Base-by-base conservation (phyloP, 2,888 invertebrate genomes). In the Lasioglossum lativentre region DNA sequence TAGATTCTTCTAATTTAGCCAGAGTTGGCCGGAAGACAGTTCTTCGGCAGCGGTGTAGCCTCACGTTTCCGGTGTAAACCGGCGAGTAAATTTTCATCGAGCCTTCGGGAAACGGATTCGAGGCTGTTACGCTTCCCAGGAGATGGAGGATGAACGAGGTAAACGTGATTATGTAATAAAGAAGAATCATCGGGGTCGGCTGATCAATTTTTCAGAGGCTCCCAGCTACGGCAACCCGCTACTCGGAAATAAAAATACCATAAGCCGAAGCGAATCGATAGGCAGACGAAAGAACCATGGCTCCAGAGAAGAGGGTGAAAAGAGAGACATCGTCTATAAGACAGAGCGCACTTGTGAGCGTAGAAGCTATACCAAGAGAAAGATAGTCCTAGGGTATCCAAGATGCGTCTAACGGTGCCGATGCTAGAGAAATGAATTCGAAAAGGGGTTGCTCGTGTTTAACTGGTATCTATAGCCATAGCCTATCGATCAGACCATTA, bases 231-330 rank as follows among this genome's bases (percentile, higher is more conserved):
- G 72, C 52, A 71, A 66, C 56, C 79, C 47, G 42, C 27, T 75
- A 73, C 75, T 52, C 52, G 85, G 85, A 79, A 85, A 85, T 85
- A 85, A 84, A 84, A 79, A 68, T 75, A 72, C 75, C 75, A 84
- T 78, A 82, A 86, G 75, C 90, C 88, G 85, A 88, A 90, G 87
- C 77, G 91, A 92, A 93, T 93, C 93, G 92, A 93, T 93, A 92
- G 90, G 89, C 84, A 89, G 92, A 92, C 92, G 90, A 88, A 42
- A 47, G 83, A 84, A 75, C 40, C 8, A 34, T 14, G 88, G 88
- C 85, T 86, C 74, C 83, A 80, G 83, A 83, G 84, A 79, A 82
- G 79, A 76, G 75, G 75, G 73, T 71, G 76, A 47, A 72, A 47
- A 84, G 70, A 78, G 63, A 78, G 81, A 30, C 59, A 70, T 2